These are phyloP conservation scores for Diceros bicornis DNA, from an alignment of 2,797 vertebrate genomes.

Conservation along the genomic window DNA sequence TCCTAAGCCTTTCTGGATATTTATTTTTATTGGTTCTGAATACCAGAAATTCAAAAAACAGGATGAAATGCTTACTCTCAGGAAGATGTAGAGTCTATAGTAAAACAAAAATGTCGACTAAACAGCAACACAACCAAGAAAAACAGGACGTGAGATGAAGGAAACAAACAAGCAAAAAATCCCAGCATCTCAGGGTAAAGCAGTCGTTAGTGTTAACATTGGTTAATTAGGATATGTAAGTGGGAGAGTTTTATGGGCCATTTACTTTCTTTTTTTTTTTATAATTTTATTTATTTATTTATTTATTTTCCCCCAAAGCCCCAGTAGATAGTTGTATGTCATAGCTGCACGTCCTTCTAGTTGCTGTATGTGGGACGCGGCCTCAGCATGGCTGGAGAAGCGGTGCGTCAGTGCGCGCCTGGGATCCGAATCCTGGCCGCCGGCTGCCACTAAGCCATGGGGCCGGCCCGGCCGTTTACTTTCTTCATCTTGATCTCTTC, in stretches of 20 bases:
- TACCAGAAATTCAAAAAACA: constrained; percentile 24
- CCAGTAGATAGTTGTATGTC: too few species aligned
- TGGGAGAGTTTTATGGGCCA: background rate
- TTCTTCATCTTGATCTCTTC: background rate
- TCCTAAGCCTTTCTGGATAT: constrained; percentile 13
- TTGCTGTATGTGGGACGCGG: too few species aligned
- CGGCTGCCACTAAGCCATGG: too few species aligned
- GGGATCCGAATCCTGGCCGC: too few species aligned
- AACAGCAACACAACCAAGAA: background rate
- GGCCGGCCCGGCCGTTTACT: background rate
- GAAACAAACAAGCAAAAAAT: background rate
- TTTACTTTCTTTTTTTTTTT: background rate
- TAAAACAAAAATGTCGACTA: constrained; percentile 54
- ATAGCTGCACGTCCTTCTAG: too few species aligned
- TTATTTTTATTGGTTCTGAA: constrained; percentile 57
- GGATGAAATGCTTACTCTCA: constrained; percentile 32
- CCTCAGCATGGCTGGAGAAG: too few species aligned
- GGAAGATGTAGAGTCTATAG: constrained; percentile 15
- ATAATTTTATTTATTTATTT: too few species aligned
- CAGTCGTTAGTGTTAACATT: background rate
- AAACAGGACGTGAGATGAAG: background rate
- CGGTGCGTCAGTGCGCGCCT: too few species aligned
- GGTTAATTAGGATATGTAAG: background rate
- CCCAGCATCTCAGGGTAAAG: background rate
- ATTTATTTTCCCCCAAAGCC: too few species aligned